Conservation (phyloP, 2,888 invertebrate genomes). For the Dioctria linearis region DNA sequence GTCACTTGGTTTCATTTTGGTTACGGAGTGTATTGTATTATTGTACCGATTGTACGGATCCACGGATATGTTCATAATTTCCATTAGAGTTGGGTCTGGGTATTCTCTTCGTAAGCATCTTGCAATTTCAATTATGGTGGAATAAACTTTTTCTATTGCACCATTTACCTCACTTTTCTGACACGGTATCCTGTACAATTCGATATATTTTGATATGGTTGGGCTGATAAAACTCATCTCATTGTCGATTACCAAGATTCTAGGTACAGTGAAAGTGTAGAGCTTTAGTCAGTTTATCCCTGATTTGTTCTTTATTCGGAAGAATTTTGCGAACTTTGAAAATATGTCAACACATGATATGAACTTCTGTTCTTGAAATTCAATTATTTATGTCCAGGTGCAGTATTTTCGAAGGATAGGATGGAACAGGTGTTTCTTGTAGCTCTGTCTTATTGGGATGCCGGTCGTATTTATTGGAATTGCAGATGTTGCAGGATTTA, state of each 20-base stretch:
- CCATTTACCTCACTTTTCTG: constrained; percentile 49
- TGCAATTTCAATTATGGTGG: constrained; percentile 36
- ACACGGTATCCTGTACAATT: constrained; percentile 1
- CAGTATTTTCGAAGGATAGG: neutral
- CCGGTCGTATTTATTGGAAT: neutral
- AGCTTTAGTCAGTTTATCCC: neutral
- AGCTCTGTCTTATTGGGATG: neutral
- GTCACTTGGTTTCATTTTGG: neutral
- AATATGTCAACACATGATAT: no score
- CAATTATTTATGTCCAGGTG: no score
- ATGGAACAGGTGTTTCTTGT: no score
- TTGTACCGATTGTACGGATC: no score
- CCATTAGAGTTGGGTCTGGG: constrained; percentile 12
- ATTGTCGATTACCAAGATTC: constrained; percentile 24
- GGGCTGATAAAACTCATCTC: constrained; percentile 13
- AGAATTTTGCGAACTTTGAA: neutral
- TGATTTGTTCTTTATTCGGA: constrained; percentile 12
- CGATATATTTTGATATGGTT: constrained; percentile 11
- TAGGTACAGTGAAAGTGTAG: constrained; percentile 1
- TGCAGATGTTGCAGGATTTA: neutral
- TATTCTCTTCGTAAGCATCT: constrained; percentile 32
- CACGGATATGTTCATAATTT: constrained; percentile 29
- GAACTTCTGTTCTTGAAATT: neutral
- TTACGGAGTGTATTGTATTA: no score
- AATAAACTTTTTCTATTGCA: constrained; percentile 46